Base-by-base conservation (phyloP, 1,140 invertebrate species). In the Glossosoma conforme region DNA sequence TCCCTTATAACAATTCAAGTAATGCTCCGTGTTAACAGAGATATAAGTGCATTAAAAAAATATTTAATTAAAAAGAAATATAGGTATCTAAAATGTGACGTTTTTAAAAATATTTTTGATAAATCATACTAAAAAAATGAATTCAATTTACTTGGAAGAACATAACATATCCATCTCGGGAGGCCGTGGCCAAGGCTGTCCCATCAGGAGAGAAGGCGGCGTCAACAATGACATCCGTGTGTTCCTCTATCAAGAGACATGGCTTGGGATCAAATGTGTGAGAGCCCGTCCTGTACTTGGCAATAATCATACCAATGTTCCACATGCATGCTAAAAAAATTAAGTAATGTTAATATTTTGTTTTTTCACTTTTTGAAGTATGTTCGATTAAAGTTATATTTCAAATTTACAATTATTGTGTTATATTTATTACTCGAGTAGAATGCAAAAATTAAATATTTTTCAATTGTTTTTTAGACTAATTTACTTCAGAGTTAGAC, bases 191-290 rank as follows among this genome's bases (percentile, higher is more conserved):
- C 28, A 97, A 76, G 1, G 91, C 92, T 19, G 89, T 92, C 11
- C 92, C 93, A 77, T 97, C 93, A 0, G 93, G 91, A 40, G 92
- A 92, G 68, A 97, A 90, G 11, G 89, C 83, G 15, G 90, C 90
- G 71, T 92, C 89, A 3, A 89, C 78, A 25, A 95, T 86, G n/a
- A 81, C 75, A 53, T 79, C 74, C 15, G 70, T 69, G 68, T 89
- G 84, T 55, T 84, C 79, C 46, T 75, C 72, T 33, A 89, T 84
- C 65, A 80, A 79, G 15, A 88, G 69, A 62, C 76, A 78, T 3
- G 81, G 82, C 44, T 76, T 71, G 40, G 73, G 65, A 11, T 72
- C 64, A 2, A 75, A 64, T 17, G 68, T 59, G 20, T 79, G 52
- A n/a, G 73, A 65, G 13, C 70, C 75, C 30, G 56, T 58, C 6